Percentiles rank a stretch among this genome's conserved stretches.
Evolutionary conservation across 2,113 vertebrate species (phyloP).

Genomic region (Pogonocichla stellata): DNA sequence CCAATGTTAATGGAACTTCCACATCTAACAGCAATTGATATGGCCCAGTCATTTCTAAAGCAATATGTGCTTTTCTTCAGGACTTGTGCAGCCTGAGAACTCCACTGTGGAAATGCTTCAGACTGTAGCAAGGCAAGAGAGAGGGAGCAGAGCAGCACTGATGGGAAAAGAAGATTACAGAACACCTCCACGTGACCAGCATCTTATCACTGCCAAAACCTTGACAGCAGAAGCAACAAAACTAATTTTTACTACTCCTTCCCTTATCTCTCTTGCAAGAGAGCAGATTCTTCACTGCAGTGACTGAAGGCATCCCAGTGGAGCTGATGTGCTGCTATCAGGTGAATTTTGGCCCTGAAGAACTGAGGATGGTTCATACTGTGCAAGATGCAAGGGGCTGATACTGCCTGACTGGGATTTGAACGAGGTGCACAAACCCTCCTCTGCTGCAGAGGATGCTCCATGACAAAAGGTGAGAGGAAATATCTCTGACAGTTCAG

Average conservation of each 20-base stretch:
- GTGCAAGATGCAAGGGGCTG: conserved; percentile 1
- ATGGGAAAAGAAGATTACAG: neutral
- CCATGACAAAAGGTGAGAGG: neutral
- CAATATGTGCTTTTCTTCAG: neutral
- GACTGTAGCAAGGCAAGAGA: neutral
- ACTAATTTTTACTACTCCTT: neutral
- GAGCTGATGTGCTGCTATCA: neutral
- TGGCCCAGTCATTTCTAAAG: neutral
- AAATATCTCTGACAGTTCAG: neutral
- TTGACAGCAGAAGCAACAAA: neutral
- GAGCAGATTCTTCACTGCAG: neutral
- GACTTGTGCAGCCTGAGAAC: neutral
- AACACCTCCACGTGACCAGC: neutral
- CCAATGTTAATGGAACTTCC: conserved; percentile 1
- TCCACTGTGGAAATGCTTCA: neutral
- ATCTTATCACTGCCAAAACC: neutral
- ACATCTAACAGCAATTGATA: neutral
- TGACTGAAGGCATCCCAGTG: neutral
- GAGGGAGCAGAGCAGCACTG: neutral
- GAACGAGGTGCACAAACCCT: neutral
- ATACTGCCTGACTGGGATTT: neutral
- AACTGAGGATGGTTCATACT: neutral
- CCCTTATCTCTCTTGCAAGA: conserved; percentile 15
- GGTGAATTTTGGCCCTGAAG: conserved; percentile 20
- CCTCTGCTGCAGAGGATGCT: neutral